A percentile compares a stretch with the other conserved stretches of the same genome.
Evolutionary conservation across 2,797 vertebrate species (phyloP).

Genomic region (Linurgus olivaceus): DNA sequence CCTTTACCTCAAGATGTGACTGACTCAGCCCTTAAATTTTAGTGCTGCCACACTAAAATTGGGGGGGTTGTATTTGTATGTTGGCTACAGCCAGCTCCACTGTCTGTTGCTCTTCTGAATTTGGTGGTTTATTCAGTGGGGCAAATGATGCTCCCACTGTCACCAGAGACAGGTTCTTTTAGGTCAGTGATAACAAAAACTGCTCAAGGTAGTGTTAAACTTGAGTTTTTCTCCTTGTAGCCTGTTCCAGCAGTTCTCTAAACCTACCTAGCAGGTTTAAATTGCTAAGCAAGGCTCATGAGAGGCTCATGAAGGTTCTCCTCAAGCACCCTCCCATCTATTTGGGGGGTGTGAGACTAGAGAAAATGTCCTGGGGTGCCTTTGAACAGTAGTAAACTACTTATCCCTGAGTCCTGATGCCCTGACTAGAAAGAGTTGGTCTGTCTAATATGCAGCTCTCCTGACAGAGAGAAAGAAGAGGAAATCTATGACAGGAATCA

Average conservation of each 20-base stretch:
- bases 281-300: neutral
- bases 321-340: fast-evolving
- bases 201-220: neutral
- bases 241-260: neutral
- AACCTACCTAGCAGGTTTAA: neutral
- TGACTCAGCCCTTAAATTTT: neutral
- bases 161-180: neutral
- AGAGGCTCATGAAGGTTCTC: neutral
- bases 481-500: neutral
- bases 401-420: neutral
- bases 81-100: neutral
- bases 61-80: neutral
- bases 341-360: neutral
- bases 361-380: neutral
- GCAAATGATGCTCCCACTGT: neutral
- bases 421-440: neutral
- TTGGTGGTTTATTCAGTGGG: neutral
- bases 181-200: neutral
- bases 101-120: neutral
- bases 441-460: neutral
- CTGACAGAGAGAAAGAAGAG: neutral
- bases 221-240: neutral
- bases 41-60: neutral
- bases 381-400: neutral
- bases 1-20: neutral